Conservation (phyloP, 64 coral and sea anemone species). For the Montipora capricornis region DNA sequence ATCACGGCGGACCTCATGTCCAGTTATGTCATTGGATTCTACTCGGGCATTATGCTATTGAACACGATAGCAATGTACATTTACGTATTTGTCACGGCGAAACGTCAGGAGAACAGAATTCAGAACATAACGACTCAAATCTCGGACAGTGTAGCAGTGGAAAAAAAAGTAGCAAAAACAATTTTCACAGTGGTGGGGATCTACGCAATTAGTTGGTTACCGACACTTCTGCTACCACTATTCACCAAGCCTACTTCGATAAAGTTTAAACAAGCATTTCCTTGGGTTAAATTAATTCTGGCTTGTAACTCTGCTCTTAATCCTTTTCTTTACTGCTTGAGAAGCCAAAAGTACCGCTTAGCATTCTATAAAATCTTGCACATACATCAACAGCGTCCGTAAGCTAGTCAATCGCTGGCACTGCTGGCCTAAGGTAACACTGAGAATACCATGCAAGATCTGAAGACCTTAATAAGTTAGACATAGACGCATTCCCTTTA, state of each 20-base stretch:
- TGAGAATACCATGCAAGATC: too few relatives aligned
- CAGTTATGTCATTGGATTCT: not conserved
- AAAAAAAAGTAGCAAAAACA: conserved; percentile 29
- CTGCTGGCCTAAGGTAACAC: not conserved
- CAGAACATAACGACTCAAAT: not conserved
- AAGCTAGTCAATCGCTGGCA: not conserved
- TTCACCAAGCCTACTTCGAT: not conserved
- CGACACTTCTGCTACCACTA: conserved; percentile 11
- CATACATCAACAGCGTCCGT: not conserved
- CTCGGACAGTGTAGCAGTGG: not conserved
- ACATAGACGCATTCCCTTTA: too few relatives aligned
- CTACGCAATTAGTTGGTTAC: conserved; percentile 15
- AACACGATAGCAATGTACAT: conserved; percentile 19
- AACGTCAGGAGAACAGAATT: conserved; percentile 28
- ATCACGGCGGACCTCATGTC: not conserved
- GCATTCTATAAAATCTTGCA: not conserved
- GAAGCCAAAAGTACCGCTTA: conserved; percentile 11
- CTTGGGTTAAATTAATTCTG: not conserved
- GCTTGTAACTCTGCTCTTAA: conserved; percentile 29
- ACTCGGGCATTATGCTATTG: not conserved
- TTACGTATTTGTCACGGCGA: conserved; percentile 16
- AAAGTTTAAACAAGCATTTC: not conserved
- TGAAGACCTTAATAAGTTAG: too few relatives aligned
- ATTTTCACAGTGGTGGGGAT: conserved; percentile 45
- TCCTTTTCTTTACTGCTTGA: conserved; percentile 42